phyloP scores from a whole-genome alignment of 2,797 vertebrate genomes.

The Falco peregrinus region DNA sequence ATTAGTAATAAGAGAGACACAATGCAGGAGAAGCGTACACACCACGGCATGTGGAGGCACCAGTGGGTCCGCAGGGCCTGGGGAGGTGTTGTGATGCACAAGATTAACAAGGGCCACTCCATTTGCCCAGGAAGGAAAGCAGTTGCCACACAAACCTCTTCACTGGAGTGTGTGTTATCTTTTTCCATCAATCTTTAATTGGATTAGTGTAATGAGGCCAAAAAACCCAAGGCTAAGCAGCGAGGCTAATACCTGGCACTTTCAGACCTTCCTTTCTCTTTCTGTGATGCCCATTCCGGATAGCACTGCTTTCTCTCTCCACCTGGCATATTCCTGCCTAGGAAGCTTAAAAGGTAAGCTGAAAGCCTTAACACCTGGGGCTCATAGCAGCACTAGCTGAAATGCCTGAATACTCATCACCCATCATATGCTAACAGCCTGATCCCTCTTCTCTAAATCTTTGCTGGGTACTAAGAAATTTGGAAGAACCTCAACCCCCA shows the following conservation, averaged over 20 bases:
- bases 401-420: background rate
- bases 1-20: conserved; percentile 63
- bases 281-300: background rate
- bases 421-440: background rate
- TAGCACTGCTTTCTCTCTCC: background rate
- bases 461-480: background rate
- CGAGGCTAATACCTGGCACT: conserved; percentile 37
- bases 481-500: background rate
- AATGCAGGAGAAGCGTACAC: conserved; percentile 28
- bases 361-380: background rate
- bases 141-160: background rate
- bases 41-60: background rate
- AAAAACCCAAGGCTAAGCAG: conserved; percentile 15
- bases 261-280: background rate
- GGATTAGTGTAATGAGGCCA: conserved; percentile 63
- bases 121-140: background rate
- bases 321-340: background rate
- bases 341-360: background rate
- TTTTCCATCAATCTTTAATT: conserved; percentile 45
- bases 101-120: background rate
- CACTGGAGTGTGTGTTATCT: conserved; percentile 1
- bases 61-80: conserved; percentile 17
- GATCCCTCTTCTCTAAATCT: background rate
- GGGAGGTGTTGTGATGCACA: conserved; percentile 52
- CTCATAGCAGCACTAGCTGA: background rate